Evolutionary conservation across 1,140 invertebrate species (phyloP), one percentile per base, ranked within the genome.

Genomic region (Vollenhovia emeryi): DNA sequence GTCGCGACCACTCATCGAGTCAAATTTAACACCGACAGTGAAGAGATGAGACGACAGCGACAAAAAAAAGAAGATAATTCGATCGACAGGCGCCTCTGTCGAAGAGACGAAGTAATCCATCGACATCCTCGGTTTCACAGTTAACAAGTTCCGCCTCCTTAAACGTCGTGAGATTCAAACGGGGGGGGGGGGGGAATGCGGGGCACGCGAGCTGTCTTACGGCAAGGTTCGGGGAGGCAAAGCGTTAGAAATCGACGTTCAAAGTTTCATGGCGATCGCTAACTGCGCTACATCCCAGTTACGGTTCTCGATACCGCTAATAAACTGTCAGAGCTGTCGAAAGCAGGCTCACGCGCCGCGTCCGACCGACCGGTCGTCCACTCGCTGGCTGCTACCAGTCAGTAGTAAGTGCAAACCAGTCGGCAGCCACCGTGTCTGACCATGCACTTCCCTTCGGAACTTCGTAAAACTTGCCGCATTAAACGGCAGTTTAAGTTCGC

Each of bases 261-360:
- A 50, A 84, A 74, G 27, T 74, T 60, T 43, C 36, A 66, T 21
- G 33, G 36, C 64, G 30, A 55, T 27, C 30, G 30, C 52, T 45
- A 60, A 36, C 43, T 57, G 24, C 45, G 45, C 33, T 36, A 55
- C 76, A 64, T 66, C 21, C 62, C 9, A 69, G 64, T 71, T 80
- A 55, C 11, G 7, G 36, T 30, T n/a, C 8, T 8, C 36, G 78
- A 71, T 33, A 71, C 21, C 36, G 36, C 48, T 57, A 80, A 80
- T 80, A 30, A 80, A 80, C 48, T 80, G 64, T 80, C 78, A 52
- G 24, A 71, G 36, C 50, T 71, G 78, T 80, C 50, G 48, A 80
- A 80, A 80, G 48, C 78, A 80, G 33, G 11, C 64, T 43, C 78
- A 5, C 21, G 50, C 33, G n/a, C 50, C n/a, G 50, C 50, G 48